Evolutionary conservation across 2,797 vertebrate species (phyloP).

Genomic region (Sparus aurata): DNA sequence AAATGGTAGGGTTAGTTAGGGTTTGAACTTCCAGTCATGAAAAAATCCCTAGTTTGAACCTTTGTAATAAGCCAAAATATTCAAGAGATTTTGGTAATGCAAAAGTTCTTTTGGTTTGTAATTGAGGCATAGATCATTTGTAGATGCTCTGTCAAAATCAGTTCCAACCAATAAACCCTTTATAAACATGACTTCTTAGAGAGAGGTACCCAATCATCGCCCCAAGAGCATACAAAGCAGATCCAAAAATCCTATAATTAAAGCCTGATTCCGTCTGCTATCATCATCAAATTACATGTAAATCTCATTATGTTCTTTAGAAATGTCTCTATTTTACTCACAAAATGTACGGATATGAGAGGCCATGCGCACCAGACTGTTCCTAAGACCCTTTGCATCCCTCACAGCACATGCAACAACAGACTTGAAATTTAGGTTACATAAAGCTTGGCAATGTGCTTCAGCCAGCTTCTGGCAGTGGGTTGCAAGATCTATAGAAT

Average conservation of each 20-base stretch:
- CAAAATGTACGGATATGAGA: neutral
- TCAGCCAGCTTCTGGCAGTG: neutral
- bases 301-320: conserved; percentile 11
- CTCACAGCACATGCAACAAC: neutral
- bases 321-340: conserved; percentile 2
- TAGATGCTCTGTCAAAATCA: neutral
- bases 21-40: no score
- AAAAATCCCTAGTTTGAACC: neutral
- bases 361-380: neutral
- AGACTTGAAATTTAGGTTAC: neutral
- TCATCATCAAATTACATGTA: conserved; percentile 13
- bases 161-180: neutral
- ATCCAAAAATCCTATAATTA: neutral
- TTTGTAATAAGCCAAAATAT: neutral
- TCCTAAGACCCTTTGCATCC: neutral
- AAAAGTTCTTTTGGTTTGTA: neutral
- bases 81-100: neutral
- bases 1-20: no score
- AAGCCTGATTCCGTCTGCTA: neutral
- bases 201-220: neutral
- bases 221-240: neutral
- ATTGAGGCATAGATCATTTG: neutral
- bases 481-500: neutral
- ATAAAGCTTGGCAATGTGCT: neutral
- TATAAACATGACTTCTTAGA: neutral